Conservation (phyloP, 2,888 invertebrate genomes). For the Abrostola triplasia region DNA sequence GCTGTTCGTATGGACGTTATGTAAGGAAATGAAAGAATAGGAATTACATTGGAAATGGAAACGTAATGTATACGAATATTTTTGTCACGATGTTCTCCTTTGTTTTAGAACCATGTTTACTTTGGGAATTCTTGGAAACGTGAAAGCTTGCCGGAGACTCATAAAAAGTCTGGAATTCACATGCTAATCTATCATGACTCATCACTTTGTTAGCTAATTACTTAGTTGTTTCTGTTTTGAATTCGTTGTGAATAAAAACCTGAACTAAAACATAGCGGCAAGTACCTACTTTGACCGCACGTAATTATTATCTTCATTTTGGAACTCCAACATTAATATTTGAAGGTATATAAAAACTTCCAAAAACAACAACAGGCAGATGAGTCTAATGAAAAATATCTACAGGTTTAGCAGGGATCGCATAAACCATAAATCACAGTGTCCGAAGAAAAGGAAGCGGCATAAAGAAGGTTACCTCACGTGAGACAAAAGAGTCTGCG, state of each 20-base stretch:
- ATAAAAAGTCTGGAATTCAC: too few species aligned
- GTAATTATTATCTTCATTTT: too few species aligned
- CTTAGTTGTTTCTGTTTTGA: too few species aligned
- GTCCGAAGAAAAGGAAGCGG: slow-evolving; percentile 56
- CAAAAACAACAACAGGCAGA: slow-evolving; percentile 60
- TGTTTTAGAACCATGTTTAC: slow-evolving; percentile 3
- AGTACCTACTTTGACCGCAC: too few species aligned
- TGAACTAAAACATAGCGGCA: too few species aligned
- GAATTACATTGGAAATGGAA: slow-evolving; percentile 37
- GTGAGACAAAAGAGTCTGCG: slow-evolving; percentile 69
- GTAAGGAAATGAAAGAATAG: slow-evolving; percentile 38
- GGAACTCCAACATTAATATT: too few species aligned
- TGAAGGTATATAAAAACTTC: background rate
- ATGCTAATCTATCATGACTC: too few species aligned
- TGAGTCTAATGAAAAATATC: slow-evolving; percentile 63
- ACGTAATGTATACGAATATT: slow-evolving; percentile 25
- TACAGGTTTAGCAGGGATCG: slow-evolving; percentile 57
- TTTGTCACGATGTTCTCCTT: slow-evolving; percentile 15
- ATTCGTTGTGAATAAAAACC: too few species aligned
- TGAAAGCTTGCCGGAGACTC: too few species aligned
- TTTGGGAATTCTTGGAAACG: background rate
- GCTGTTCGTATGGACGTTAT: slow-evolving; percentile 44
- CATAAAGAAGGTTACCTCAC: slow-evolving; percentile 65
- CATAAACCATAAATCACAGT: slow-evolving; percentile 72
- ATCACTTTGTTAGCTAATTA: too few species aligned